Conservation (phyloP, 1,140 invertebrate species). For the Steinernema feltiae region DNA sequence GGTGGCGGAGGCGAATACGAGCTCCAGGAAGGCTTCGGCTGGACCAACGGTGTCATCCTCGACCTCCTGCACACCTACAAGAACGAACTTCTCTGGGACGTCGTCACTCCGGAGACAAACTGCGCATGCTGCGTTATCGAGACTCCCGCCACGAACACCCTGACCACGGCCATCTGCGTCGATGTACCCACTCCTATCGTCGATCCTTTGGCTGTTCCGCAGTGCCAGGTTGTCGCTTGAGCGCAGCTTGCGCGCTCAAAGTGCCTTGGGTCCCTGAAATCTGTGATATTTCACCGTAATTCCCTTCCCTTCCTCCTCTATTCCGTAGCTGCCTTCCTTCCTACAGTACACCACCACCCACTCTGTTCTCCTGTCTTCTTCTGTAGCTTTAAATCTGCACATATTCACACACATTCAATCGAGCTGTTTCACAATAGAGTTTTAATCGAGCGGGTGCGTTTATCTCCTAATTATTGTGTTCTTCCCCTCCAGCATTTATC, state of each 20-base stretch:
- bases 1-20: slow-evolving; percentile 51
- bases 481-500: too few species aligned
- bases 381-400: slow-evolving; percentile 13
- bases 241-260: background rate
- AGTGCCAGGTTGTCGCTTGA: background rate
- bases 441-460: slow-evolving; percentile 9
- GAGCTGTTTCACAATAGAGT: background rate
- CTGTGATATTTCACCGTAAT: background rate
- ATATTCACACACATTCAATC: slow-evolving; percentile 12
- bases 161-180: background rate
- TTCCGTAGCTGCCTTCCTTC: background rate
- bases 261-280: background rate
- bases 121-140: slow-evolving; percentile 9
- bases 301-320: background rate
- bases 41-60: slow-evolving; percentile 44
- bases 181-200: background rate
- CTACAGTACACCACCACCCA: too few species aligned
- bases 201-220: background rate
- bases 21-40: slow-evolving; percentile 62
- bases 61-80: slow-evolving; percentile 38
- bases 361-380: background rate
- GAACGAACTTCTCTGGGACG: slow-evolving; percentile 24
- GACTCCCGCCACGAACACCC: background rate
- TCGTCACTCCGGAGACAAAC: background rate
- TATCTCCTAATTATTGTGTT: slow-evolving; percentile 3